These are phyloP conservation scores for rabbit (Oryctolagus cuniculus) DNA, from an alignment of 2,113 vertebrate genomes.

Conservation along the genomic window DNA sequence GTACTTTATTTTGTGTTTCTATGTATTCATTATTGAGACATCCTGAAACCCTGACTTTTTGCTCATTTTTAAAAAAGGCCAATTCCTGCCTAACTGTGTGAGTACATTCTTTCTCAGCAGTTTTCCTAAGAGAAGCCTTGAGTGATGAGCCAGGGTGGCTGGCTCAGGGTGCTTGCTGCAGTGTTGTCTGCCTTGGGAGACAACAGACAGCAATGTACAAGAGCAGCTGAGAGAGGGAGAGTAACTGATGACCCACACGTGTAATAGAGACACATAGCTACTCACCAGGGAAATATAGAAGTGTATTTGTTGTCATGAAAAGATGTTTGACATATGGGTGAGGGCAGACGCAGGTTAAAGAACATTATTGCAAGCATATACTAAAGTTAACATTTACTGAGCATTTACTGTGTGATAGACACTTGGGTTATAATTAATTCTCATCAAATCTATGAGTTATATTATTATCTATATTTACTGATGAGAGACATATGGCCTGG, in stretches of 20 bases:
- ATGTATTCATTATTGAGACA: background rate
- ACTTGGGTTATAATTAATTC: background rate
- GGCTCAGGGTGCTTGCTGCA: fast-evolving
- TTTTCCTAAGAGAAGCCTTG: background rate
- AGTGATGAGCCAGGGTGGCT: background rate
- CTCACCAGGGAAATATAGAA: background rate
- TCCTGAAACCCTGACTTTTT: background rate
- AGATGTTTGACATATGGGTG: background rate
- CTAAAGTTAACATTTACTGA: background rate
- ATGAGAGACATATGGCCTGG: background rate
- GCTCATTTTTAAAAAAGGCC: background rate
- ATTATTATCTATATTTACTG: background rate
- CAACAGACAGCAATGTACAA: background rate
- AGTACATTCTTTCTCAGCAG: background rate
- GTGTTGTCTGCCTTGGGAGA: background rate
- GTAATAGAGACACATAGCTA: background rate
- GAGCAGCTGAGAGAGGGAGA: background rate
- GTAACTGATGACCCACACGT: background rate
- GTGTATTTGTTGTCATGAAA: background rate
- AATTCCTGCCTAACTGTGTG: background rate
- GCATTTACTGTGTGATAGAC: too few species aligned
- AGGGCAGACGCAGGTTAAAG: background rate
- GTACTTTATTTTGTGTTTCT: background rate
- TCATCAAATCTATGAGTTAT: background rate
- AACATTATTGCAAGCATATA: fast-evolving